Conservation (phyloP, 2,888 invertebrate species). For the Elysia crispata region DNA sequence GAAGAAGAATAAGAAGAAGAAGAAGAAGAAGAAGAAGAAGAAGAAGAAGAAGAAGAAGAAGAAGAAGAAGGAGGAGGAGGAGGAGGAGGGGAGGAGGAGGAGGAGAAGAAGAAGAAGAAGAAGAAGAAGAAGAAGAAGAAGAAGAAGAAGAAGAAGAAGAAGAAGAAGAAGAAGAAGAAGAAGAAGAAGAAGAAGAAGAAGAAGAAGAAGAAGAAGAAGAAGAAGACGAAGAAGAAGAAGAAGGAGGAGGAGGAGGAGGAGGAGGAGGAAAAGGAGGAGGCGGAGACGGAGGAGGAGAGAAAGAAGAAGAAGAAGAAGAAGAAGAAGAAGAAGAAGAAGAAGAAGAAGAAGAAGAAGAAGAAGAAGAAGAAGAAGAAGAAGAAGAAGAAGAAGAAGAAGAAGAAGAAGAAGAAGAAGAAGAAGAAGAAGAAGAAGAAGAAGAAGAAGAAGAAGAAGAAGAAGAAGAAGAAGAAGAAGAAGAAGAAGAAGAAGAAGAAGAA, state of each 20-base stretch:
- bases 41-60: slow-evolving; percentile 24
- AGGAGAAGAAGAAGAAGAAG: slow-evolving; percentile 30
- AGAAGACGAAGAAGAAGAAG: too few species aligned
- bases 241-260: neutral
- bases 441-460: neutral
- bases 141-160: slow-evolving; percentile 29
- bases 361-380: neutral
- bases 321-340: slow-evolving; percentile 16
- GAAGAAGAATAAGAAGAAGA: too few species aligned
- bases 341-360: neutral
- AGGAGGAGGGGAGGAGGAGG: neutral
- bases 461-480: neutral
- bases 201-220: too few species aligned
- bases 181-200: neutral
- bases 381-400: neutral
- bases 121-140: slow-evolving; percentile 5
- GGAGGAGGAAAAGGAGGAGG: too few species aligned
- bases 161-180: slow-evolving; percentile 23
- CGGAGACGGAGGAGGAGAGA: neutral
- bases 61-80: slow-evolving; percentile 2
- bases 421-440: slow-evolving; percentile 1
- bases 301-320: slow-evolving; percentile 6
- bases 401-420: slow-evolving; percentile 14
- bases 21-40: slow-evolving; percentile 27
- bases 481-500: neutral